Evolutionary conservation across 37 sponge, comb jelly and placozoan species (phyloP).

Genomic region (Ianthella basta): DNA sequence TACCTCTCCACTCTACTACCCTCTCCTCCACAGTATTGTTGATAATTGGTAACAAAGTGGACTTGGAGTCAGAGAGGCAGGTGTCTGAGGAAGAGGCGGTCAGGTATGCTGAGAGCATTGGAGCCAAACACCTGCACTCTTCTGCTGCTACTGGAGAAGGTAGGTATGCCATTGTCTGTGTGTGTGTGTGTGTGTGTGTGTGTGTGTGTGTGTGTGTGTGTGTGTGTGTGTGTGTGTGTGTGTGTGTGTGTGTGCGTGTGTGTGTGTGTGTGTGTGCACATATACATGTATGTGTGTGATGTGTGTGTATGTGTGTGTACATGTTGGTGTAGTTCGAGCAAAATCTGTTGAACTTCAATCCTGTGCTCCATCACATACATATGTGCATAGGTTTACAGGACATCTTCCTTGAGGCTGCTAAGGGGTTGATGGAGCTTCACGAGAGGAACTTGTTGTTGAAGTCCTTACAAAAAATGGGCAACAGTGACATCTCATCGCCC

Average conservation of each 20-base stretch:
- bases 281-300: constrained; percentile 26
- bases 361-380: too few relatives aligned
- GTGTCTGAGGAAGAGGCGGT: neutral
- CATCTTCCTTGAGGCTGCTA: constrained; percentile 14
- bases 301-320: neutral
- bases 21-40: neutral
- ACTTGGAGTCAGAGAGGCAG: neutral
- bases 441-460: neutral
- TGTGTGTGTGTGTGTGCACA: constrained; percentile 29
- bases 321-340: neutral
- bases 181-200: neutral
- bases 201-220: constrained; percentile 33
- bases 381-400: constrained; percentile 8
- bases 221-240: constrained; percentile 27
- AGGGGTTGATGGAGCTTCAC: neutral
- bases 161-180: neutral
- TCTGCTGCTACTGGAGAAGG: constrained; percentile 14
- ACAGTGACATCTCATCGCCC: neutral
- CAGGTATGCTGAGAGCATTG: neutral
- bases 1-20: neutral
- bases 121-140: neutral
- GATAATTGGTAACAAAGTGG: neutral
- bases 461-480: neutral
- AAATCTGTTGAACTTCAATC: too few relatives aligned
- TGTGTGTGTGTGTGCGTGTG: constrained; percentile 33